Conservation (phyloP, 1,140 invertebrate species). For the Listronotus oregonensis region DNA sequence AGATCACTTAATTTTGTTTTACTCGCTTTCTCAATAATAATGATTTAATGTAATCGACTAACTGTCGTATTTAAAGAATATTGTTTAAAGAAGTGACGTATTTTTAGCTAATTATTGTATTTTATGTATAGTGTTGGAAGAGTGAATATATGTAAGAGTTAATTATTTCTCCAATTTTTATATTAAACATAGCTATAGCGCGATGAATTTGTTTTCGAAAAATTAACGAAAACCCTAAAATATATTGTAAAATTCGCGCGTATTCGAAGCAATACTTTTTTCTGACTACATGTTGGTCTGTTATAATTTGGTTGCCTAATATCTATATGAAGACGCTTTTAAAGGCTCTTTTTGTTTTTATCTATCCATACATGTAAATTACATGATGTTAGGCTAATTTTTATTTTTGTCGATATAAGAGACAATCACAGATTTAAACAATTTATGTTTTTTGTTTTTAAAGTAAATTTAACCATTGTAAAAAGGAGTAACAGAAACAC, state of each 20-base stretch:
- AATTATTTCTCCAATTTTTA: too few relatives aligned
- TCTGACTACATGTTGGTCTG: conserved; percentile 44
- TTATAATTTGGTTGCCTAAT: neutral
- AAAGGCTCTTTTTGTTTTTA: conserved; percentile 6
- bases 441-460: conserved; percentile 1
- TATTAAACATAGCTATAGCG: too few relatives aligned
- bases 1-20: too few relatives aligned
- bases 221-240: conserved; percentile 19
- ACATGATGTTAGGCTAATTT: neutral
- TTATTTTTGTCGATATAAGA: conserved; percentile 7
- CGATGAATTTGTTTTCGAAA: too few relatives aligned
- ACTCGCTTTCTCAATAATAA: too few relatives aligned
- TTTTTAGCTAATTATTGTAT: too few relatives aligned
- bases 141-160: too few relatives aligned
- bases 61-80: too few relatives aligned
- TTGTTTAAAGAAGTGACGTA: conserved; percentile 10
- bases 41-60: too few relatives aligned
- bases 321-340: neutral
- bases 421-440: conserved; percentile 19
- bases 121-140: too few relatives aligned
- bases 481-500: neutral
- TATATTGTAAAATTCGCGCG: conserved; percentile 47
- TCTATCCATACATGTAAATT: neutral
- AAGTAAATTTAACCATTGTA: neutral
- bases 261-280: conserved; percentile 54